Evolutionary conservation across 2,113 vertebrate genomes (phyloP).

Genomic region (Leptodactylus fuscus): DNA sequence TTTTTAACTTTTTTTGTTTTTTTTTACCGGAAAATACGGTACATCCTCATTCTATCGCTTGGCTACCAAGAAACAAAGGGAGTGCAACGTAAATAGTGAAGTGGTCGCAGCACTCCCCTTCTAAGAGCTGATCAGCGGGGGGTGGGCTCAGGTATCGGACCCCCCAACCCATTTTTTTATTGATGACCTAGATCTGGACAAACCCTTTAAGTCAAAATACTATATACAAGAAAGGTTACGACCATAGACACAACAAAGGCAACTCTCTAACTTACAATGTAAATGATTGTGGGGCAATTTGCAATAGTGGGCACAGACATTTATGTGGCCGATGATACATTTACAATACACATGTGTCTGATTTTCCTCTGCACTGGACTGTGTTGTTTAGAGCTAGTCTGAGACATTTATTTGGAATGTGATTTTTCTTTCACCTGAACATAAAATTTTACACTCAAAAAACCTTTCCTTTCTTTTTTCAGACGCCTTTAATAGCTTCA

Average conservation of each 20-base stretch:
- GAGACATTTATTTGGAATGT: constrained; percentile 43
- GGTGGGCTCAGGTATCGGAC: no score
- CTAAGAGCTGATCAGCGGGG: no score
- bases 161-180: no score
- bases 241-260: neutral
- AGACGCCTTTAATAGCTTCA: constrained; percentile 51
- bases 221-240: neutral
- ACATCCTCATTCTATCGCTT: no score
- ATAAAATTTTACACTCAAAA: constrained; percentile 47
- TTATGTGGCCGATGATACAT: neutral
- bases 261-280: neutral
- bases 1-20: no score
- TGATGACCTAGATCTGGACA: no score
- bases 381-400: constrained; percentile 17
- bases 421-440: constrained; percentile 38
- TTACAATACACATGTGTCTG: neutral
- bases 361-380: neutral
- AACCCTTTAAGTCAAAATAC: no score
- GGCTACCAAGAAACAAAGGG: no score
- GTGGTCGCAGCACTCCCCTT: no score
- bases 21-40: no score
- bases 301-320: neutral
- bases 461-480: constrained; percentile 54
- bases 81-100: no score
- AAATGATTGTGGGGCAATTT: neutral